Percentiles rank a stretch among this genome's conserved stretches.
These are phyloP conservation scores for Alcis repandata DNA, from an alignment of 2,888 invertebrate genomes.

Conservation along the genomic window DNA sequence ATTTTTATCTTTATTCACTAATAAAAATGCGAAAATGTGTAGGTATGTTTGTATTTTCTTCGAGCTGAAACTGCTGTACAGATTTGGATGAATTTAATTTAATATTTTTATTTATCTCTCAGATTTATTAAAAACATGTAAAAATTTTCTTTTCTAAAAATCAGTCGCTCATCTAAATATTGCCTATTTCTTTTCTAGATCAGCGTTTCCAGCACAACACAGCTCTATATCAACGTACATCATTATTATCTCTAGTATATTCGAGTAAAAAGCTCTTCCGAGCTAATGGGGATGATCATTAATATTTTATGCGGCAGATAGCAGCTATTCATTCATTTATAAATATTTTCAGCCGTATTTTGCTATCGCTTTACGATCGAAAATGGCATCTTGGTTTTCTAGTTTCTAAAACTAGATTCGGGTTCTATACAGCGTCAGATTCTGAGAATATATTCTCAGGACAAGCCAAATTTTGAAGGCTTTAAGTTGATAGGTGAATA, in stretches of 20 bases:
- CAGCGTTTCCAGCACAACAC: slow-evolving; percentile 22
- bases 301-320: slow-evolving; percentile 68
- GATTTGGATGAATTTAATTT: too few relatives aligned
- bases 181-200: too few relatives aligned
- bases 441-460: background rate
- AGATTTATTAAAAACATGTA: too few relatives aligned
- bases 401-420: background rate
- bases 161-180: too few relatives aligned
- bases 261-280: slow-evolving; percentile 62
- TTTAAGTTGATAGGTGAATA: too few relatives aligned
- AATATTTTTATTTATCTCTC: too few relatives aligned
- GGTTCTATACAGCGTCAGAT: background rate
- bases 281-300: slow-evolving; percentile 69
- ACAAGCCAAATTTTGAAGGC: too few relatives aligned
- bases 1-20: too few relatives aligned
- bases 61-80: too few relatives aligned
- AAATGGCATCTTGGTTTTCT: slow-evolving; percentile 1
- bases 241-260: slow-evolving; percentile 38
- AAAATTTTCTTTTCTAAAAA: too few relatives aligned
- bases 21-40: too few relatives aligned
- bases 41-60: too few relatives aligned
- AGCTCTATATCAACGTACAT: slow-evolving; percentile 20
- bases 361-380: slow-evolving; percentile 13
- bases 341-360: slow-evolving; percentile 32
- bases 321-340: slow-evolving; percentile 52